Evolutionary conservation across 2,113 vertebrate genomes (phyloP).

Genomic region (Poeciliopsis prolifica): DNA sequence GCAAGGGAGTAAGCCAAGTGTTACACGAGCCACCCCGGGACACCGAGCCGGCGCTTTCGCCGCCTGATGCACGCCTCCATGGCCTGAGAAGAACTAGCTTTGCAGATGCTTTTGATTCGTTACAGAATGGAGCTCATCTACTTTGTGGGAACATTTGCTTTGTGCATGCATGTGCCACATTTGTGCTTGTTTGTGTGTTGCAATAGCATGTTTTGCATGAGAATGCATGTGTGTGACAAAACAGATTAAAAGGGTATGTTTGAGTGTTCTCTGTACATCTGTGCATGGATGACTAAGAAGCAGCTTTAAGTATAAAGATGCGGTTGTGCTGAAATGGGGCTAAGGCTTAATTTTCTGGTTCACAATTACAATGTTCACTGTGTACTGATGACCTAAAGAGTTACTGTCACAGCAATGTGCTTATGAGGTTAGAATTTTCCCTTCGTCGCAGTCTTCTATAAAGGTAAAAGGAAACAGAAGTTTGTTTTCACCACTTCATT

Average conservation of each 20-base stretch:
- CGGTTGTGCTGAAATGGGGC: conserved; percentile 65
- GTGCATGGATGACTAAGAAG: conserved; percentile 22
- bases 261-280: conserved; percentile 17
- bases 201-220: conserved; percentile 7
- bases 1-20: conserved; percentile 82
- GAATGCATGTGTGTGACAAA: conserved; percentile 16
- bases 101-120: conserved; percentile 76
- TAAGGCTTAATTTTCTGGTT: conserved; percentile 36
- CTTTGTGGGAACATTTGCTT: conserved; percentile 63
- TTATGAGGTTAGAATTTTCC: conserved; percentile 48
- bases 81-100: conserved; percentile 75
- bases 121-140: conserved; percentile 74
- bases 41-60: conserved; percentile 70
- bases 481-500: conserved; percentile 46
- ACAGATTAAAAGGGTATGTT: conserved; percentile 47
- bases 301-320: conserved; percentile 48
- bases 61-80: conserved; percentile 75
- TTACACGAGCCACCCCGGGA: conserved; percentile 76
- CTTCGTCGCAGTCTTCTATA: conserved; percentile 20
- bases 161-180: conserved; percentile 39
- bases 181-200: conserved; percentile 46
- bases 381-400: conserved; percentile 46
- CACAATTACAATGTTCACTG: conserved; percentile 39
- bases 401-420: conserved; percentile 45
- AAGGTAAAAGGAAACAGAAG: conserved; percentile 51